Evolutionary conservation across 2,113 vertebrate species (phyloP), one percentile per base, ranked within the genome.

Genomic region (Ceyx cyanopectus): DNA sequence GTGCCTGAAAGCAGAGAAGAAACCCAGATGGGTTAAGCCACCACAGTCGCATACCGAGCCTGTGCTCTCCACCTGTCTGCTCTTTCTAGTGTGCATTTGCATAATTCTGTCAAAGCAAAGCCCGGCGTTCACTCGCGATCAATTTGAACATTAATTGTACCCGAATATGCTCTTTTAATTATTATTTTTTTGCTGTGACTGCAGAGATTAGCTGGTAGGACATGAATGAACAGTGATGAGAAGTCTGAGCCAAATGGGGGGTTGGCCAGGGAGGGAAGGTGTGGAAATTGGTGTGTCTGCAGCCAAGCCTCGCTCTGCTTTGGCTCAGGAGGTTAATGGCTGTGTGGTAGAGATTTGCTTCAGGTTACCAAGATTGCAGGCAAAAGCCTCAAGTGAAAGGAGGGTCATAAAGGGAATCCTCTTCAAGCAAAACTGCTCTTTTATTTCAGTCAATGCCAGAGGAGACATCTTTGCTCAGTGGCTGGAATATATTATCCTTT

Each of bases 401-500:
- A 80, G 60, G 92, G 81, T 89, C 89, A 91, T 75, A 62, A 74
- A 82, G 46, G 34, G 72, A 89, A 63, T 80, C 60, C 43, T 89
- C 75, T 92, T 79, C 43, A 84, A 89, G 91, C 67, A 91, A 56
- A 94, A 92, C 58, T 95, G 81, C 68, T 87, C 78, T 85, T 95
- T 96, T 80, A 82, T 96, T 93, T 92, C 75, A 85, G 3, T 95
- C 89, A 89, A 8, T 91, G 84, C 84, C 68, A 91, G 75, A 80
- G n/a, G 74, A 96, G 60, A 85, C 51, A 60, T 87, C 75, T 85
- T 87, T 85, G 51, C 75, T 85, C 6, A 0, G 40, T 92, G 51
- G 61, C 45, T 89, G 51, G 91, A 93, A 93, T 95, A 92, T 80
- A 87, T 96, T 95, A 93, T 93, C 87, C 75, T 93, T 95, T 95